Evolutionary conservation across 2,888 invertebrate genomes (phyloP).

Genomic region (Sussaba pulchella): DNA sequence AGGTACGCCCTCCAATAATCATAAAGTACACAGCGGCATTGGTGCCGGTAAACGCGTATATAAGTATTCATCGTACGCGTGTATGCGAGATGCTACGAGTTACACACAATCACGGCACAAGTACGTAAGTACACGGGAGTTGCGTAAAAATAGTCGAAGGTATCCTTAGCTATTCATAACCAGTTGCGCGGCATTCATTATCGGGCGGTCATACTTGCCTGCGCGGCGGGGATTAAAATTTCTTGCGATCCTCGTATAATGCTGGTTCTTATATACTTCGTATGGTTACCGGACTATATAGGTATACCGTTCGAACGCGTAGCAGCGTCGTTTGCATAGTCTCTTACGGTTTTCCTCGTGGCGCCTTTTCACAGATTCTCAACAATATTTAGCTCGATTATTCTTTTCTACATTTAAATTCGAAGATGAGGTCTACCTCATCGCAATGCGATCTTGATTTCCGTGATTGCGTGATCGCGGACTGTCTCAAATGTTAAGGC

Average conservation of each 20-base stretch:
- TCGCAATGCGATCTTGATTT: too few species aligned
- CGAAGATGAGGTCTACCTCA: too few species aligned
- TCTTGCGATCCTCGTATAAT: conserved; percentile 71
- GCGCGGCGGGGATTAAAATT: conserved; percentile 74
- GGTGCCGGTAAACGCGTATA: conserved; percentile 65
- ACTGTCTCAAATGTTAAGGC: too few species aligned
- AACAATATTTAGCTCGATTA: background rate
- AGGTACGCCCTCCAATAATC: conserved; percentile 80
- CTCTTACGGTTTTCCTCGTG: conserved; percentile 43
- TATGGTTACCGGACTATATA: conserved; percentile 53
- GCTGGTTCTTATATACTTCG: conserved; percentile 66
- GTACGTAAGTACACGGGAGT: conserved; percentile 72
- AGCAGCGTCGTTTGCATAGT: conserved; percentile 46
- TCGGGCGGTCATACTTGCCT: conserved; percentile 73
- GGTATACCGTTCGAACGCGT: conserved; percentile 50
- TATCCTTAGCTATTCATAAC: conserved; percentile 79
- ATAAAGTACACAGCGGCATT: conserved; percentile 75
- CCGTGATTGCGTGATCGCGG: too few species aligned
- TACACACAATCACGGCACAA: conserved; percentile 52
- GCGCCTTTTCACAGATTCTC: conserved; percentile 5
- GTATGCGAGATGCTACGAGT: conserved; percentile 8
- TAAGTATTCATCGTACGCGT: conserved; percentile 45
- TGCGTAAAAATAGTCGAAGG: conserved; percentile 73
- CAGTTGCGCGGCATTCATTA: conserved; percentile 80
- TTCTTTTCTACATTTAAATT: background rate